phyloP scores from a whole-genome alignment of 2,888 invertebrate genomes.

The Phengaris alcon region DNA sequence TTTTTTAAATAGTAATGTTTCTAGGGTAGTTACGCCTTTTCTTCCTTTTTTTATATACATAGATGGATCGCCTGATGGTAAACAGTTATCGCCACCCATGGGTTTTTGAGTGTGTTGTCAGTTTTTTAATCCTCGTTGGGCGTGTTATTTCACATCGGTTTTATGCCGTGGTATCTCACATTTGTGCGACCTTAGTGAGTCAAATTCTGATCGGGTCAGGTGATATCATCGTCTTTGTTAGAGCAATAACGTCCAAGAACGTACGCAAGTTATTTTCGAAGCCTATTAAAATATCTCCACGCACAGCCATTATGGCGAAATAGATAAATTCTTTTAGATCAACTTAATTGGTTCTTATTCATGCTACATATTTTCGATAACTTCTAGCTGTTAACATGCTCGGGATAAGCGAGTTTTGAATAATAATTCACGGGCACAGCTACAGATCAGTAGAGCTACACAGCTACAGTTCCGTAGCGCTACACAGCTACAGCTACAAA shows the following conservation, averaged over 20 bases:
- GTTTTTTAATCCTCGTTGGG: too few species aligned
- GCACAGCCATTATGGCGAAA: background rate
- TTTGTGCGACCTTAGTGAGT: background rate
- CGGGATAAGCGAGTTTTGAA: too few species aligned
- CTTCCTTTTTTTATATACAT: background rate
- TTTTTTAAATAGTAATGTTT: background rate
- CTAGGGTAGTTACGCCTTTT: background rate
- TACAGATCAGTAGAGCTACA: too few species aligned
- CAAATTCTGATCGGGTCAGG: background rate
- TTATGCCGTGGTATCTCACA: too few species aligned
- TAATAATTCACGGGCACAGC: too few species aligned
- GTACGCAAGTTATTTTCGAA: constrained; percentile 1
- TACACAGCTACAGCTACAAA: too few species aligned
- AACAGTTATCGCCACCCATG: too few species aligned
- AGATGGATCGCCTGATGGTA: background rate
- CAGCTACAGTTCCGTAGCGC: too few species aligned
- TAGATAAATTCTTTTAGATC: background rate
- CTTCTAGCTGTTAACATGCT: too few species aligned
- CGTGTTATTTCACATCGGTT: too few species aligned
- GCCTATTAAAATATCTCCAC: background rate
- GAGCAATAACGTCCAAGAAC: background rate
- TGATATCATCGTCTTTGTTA: background rate
- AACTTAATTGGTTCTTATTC: background rate
- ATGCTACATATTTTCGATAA: background rate
- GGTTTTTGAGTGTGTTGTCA: too few species aligned